These are phyloP conservation scores for Coregonus clupeaformis DNA, from an alignment of 2,113 vertebrate species.

Conservation along the genomic window DNA sequence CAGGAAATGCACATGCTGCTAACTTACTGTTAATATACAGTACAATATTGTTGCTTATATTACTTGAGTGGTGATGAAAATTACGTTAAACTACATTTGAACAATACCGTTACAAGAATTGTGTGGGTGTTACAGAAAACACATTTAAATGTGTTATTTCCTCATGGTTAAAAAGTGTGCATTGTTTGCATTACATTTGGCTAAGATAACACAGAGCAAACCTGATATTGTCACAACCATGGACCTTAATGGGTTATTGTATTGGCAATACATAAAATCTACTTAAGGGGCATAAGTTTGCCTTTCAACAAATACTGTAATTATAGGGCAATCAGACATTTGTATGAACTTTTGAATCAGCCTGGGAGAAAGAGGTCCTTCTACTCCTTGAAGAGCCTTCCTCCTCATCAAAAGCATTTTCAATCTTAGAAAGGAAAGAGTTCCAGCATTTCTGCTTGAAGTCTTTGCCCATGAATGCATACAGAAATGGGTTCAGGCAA, in stretches of 20 bases:
- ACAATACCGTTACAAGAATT: not conserved
- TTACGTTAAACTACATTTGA: too few relatives aligned
- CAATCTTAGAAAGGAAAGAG: slow-evolving; percentile 18
- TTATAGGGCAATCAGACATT: not conserved
- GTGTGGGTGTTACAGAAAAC: not conserved
- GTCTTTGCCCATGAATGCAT: slow-evolving; percentile 81
- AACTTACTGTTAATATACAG: too few relatives aligned
- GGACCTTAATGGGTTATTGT: not conserved
- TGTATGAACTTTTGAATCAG: not conserved
- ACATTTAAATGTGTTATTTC: not conserved
- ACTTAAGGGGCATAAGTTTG: not conserved
- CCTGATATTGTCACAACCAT: not conserved
- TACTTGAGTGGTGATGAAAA: too few relatives aligned
- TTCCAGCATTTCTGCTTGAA: slow-evolving; percentile 57
- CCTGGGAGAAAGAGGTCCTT: not conserved
- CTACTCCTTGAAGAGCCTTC: not conserved
- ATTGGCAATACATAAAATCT: too few relatives aligned
- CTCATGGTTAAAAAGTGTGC: not conserved
- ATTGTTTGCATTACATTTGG: too few relatives aligned
- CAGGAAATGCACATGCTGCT: too few relatives aligned
- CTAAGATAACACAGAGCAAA: too few relatives aligned
- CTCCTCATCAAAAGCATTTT: slow-evolving; percentile 41
- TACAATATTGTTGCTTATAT: too few relatives aligned
- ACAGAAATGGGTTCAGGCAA: slow-evolving; percentile 81
- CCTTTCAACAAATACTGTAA: too few relatives aligned